These are phyloP conservation scores for Ptychodera flava DNA, from an alignment of 35 echinoderm and acorn worm species.

Conservation along the genomic window DNA sequence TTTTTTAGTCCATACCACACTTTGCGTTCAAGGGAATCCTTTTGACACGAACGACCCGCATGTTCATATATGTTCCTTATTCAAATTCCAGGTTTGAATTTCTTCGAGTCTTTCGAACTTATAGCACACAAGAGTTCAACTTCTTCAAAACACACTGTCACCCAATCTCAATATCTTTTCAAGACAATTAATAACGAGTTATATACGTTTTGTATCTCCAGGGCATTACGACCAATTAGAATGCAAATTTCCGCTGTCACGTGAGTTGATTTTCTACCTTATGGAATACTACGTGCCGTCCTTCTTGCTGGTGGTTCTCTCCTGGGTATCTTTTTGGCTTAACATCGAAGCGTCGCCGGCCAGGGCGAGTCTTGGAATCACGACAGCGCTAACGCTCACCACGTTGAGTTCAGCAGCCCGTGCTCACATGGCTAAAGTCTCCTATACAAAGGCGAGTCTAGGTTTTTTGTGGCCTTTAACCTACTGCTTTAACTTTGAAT, in stretches of 20 bases:
- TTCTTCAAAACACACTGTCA: too few relatives aligned
- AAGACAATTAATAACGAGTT: too few relatives aligned
- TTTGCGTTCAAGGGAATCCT: too few relatives aligned
- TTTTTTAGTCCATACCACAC: too few relatives aligned
- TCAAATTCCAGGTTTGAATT: too few relatives aligned
- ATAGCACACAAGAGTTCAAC: too few relatives aligned
- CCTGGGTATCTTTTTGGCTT: conserved; percentile 91
- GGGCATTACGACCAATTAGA: not conserved
- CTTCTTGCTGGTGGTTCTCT: conserved; percentile 74
- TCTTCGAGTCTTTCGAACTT: too few relatives aligned
- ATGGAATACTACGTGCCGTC: conserved; percentile 90
- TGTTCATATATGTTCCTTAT: too few relatives aligned
- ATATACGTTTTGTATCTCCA: too few relatives aligned
- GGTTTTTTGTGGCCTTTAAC: too few relatives aligned
- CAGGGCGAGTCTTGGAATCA: conserved; percentile 53
- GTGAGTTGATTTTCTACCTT: conserved; percentile 73
- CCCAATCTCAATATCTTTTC: too few relatives aligned
- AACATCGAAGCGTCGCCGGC: conserved; percentile 92
- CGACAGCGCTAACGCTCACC: not conserved
- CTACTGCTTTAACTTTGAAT: not conserved
- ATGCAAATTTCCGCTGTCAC: conserved; percentile 43
- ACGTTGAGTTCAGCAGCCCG: not conserved
- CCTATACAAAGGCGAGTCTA: not conserved
- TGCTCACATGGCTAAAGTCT: not conserved
- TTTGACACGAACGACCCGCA: too few relatives aligned